These are phyloP conservation scores for Corvus hawaiiensis DNA, from an alignment of 2,113 vertebrate species.

Conservation along the genomic window DNA sequence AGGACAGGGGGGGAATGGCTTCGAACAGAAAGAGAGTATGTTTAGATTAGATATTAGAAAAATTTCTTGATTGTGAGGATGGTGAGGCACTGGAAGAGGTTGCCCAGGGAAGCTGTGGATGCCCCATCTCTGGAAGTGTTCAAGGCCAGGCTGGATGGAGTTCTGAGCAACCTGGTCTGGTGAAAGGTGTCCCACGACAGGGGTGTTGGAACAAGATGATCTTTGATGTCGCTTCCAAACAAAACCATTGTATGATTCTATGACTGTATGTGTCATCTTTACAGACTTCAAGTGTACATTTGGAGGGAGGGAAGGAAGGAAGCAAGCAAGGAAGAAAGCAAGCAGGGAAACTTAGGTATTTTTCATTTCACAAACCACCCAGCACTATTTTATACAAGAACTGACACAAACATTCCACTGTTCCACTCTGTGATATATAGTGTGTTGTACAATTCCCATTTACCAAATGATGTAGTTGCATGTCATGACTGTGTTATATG, in stretches of 20 bases:
- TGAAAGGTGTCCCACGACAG: not conserved
- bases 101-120: not conserved
- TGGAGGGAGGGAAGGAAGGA: not conserved
- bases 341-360: not conserved
- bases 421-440: not conserved
- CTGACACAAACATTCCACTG: not conserved
- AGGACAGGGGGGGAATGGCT: not conserved
- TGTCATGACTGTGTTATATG: not conserved
- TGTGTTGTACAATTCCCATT: not conserved
- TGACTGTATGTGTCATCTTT: not conserved
- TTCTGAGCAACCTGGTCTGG: not conserved
- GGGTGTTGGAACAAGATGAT: not conserved
- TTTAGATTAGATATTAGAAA: not conserved
- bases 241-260: not conserved
- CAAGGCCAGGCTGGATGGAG: too few relatives aligned
- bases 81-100: not conserved
- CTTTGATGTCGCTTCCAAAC: not conserved
- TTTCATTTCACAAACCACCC: not conserved
- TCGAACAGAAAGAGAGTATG: not conserved
- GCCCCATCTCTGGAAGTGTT: not conserved
- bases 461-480: not conserved
- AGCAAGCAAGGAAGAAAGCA: not conserved
- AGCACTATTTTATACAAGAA: not conserved
- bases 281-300: not conserved
- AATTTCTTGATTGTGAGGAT: not conserved